Percentiles rank a stretch among this genome's conserved stretches.
These are phyloP conservation scores for Cinara cedri DNA, from an alignment of 2,888 invertebrate genomes.

Conservation along the genomic window DNA sequence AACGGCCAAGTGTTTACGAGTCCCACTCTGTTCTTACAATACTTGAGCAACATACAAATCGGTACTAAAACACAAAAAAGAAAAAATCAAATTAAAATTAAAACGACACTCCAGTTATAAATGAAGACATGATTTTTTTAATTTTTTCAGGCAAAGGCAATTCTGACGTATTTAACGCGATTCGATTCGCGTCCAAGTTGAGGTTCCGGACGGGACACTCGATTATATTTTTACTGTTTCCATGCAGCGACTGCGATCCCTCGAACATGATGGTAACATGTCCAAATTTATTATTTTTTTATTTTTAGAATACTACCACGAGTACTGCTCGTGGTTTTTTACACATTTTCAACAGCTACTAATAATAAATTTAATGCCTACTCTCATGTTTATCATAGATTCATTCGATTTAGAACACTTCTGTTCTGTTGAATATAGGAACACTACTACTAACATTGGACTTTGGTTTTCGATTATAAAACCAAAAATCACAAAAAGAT, in stretches of 20 bases:
- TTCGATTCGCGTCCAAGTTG: constrained; percentile 74
- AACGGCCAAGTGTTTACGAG: constrained; percentile 75
- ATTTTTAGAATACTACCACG: too few relatives aligned
- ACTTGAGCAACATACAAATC: constrained; percentile 74
- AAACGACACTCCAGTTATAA: too few relatives aligned
- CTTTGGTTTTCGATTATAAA: too few relatives aligned
- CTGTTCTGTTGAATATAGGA: too few relatives aligned
- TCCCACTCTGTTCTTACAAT: constrained; percentile 69
- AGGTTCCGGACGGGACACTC: constrained; percentile 84
- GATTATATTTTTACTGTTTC: constrained; percentile 79
- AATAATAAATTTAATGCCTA: too few relatives aligned
- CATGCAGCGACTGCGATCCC: constrained; percentile 78
- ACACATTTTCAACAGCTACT: neutral
- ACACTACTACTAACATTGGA: too few relatives aligned
- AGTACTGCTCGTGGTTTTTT: neutral
- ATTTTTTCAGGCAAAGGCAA: constrained; percentile 66
- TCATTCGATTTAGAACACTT: too few relatives aligned
- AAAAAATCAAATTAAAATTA: too few relatives aligned
- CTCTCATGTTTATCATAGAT: too few relatives aligned
- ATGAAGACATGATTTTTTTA: too few relatives aligned
- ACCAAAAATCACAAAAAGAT: too few relatives aligned
- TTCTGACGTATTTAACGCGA: constrained; percentile 77
- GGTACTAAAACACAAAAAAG: constrained; percentile 63
- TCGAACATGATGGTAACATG: constrained; percentile 71
- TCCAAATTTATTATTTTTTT: neutral